phyloP scores from a whole-genome alignment of 2,888 invertebrate genomes.

The Drosophila limbata region DNA sequence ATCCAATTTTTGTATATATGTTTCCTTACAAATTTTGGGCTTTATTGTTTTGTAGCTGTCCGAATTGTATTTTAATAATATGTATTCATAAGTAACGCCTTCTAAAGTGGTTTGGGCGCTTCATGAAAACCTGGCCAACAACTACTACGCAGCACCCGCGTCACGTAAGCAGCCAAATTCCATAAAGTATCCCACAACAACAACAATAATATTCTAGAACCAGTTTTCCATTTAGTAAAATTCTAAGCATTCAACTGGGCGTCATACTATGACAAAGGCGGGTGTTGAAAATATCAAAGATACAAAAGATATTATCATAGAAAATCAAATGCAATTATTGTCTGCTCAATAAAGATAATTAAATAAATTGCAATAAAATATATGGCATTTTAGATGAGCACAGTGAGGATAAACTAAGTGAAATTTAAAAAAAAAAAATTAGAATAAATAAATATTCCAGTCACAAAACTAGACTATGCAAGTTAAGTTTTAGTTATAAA shows the following conservation, averaged over 20 bases:
- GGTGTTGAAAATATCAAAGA: slow-evolving; percentile 63
- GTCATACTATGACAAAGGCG: slow-evolving; percentile 34
- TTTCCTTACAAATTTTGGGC: slow-evolving; percentile 47
- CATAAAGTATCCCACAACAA: slow-evolving; percentile 26
- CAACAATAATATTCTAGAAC: slow-evolving; percentile 13
- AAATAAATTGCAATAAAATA: slow-evolving; percentile 55
- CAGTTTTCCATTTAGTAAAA: slow-evolving; percentile 71
- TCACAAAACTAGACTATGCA: too few relatives aligned
- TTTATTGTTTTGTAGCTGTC: slow-evolving; percentile 42
- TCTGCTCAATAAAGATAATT: slow-evolving; percentile 42
- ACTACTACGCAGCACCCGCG: slow-evolving; percentile 53
- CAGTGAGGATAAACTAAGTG: slow-evolving; percentile 16
- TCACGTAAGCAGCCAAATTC: slow-evolving; percentile 69
- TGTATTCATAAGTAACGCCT: slow-evolving; percentile 46
- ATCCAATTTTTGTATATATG: slow-evolving; percentile 14
- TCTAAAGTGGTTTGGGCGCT: slow-evolving; percentile 34
- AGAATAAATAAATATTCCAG: not conserved
- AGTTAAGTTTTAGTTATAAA: not conserved
- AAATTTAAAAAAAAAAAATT: not conserved
- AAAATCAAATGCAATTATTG: slow-evolving; percentile 61
- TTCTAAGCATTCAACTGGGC: slow-evolving; percentile 53
- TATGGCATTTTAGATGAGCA: slow-evolving; percentile 18
- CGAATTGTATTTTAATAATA: slow-evolving; percentile 17
- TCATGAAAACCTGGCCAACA: slow-evolving; percentile 50
- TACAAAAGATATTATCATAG: slow-evolving; percentile 44